Evolutionary conservation across 2,797 vertebrate genomes (phyloP).

Genomic region (Discoglossus pictus): DNA sequence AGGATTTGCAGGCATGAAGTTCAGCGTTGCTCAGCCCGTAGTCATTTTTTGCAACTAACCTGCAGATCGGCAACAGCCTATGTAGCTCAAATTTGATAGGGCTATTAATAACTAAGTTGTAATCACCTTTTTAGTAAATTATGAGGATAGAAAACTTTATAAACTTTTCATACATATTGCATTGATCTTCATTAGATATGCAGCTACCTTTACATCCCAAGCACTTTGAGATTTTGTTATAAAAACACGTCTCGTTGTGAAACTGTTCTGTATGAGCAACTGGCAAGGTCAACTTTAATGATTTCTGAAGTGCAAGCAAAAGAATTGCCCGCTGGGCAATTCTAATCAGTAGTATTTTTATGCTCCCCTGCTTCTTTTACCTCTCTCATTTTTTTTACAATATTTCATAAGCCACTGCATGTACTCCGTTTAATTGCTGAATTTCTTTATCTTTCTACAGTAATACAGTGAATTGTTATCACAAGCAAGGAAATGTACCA

Average conservation of each 20-base stretch:
- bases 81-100: no score
- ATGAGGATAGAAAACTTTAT: no score
- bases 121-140: no score
- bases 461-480: slow-evolving; percentile 15
- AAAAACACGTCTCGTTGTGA: slow-evolving; percentile 11
- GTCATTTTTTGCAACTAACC: no score
- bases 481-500: slow-evolving; percentile 1
- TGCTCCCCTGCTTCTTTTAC: slow-evolving; percentile 13
- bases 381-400: slow-evolving; percentile 22
- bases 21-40: no score
- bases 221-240: slow-evolving; percentile 19
- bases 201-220: slow-evolving; percentile 15
- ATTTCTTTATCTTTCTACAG: no score
- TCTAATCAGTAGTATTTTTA: slow-evolving; percentile 35
- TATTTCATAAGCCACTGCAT: slow-evolving; percentile 11
- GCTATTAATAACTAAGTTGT: no score
- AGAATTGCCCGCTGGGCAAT: slow-evolving; percentile 28
- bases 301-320: slow-evolving; percentile 6
- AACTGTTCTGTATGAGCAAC: neutral
- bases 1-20: no score
- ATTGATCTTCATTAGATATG: slow-evolving; percentile 14
- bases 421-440: neutral
- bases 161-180: slow-evolving; percentile 11
- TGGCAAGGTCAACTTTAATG: slow-evolving; percentile 35
- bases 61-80: no score